Evolutionary conservation across 1,140 invertebrate species (phyloP), one percentile per base, ranked within the genome.

Genomic region (Tetragnatha versicolor): DNA sequence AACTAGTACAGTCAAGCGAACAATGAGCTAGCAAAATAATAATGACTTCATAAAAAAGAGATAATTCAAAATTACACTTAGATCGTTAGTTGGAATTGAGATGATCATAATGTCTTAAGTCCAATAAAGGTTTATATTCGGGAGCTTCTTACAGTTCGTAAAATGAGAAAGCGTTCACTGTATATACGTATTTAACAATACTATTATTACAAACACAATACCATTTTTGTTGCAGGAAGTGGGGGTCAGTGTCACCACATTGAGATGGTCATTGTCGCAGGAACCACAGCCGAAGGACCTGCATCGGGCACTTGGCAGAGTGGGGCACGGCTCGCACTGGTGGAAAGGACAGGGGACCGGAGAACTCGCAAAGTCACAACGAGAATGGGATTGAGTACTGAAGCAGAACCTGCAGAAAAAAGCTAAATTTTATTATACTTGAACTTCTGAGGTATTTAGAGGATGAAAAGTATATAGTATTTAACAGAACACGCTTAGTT

Each of bases 351-450:
- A 72, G 25, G 39, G 55, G 0, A 79, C 45, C n/a, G 78, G 58
- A 53, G 45, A 33, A 14, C 66, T 45, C n/a, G 35, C 49, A 22
- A 79, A 53, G 5, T 63, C 68, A 45, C 78, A 79, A 39, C 61
- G 53, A 1, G 78, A 65, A 33, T 79, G 60, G 42, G 39, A 31
- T 5, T 79, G 51, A 10, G 73, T n/a, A 22, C 53, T 39, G 73
- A 79, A 79, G 65, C 78, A 79, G 51, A 79, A 79, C 22, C 78
- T 79, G 33, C 17, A 79, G 39, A 22, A 22, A 17, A 60, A 27
- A 60, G 0, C n/a, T n/a, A n/a, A n/a, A n/a, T n/a, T n/a, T n/a
- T n/a, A n/a, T n/a, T n/a, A n/a, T n/a, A n/a, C n/a, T n/a, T n/a
- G n/a, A n/a, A n/a, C n/a, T n/a, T n/a, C n/a, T n/a, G n/a, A n/a